A percentile compares a stretch with the other conserved stretches of the same genome.
phyloP scores from a whole-genome alignment of 2,888 invertebrate species.

The Smittia aterrima region DNA sequence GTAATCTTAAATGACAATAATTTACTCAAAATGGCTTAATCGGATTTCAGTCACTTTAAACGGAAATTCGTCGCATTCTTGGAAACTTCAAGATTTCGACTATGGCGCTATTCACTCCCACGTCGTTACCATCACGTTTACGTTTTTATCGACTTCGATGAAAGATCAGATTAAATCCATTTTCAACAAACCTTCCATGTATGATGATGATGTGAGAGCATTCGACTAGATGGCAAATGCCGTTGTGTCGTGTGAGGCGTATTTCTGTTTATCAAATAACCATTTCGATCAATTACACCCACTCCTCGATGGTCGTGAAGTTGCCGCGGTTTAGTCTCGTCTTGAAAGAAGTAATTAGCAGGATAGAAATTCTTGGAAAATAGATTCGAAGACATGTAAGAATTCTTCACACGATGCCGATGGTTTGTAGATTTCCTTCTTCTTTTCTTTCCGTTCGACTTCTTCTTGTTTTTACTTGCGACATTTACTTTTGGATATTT shows the following conservation, averaged over 20 bases:
- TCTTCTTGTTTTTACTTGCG: slow-evolving; percentile 24
- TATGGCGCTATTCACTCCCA: background rate
- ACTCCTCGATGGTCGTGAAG: background rate
- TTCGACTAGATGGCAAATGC: slow-evolving; percentile 1
- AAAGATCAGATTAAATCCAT: background rate
- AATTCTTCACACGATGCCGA: background rate
- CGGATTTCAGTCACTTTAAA: background rate
- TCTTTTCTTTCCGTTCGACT: background rate
- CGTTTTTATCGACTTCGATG: background rate
- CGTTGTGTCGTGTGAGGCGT: slow-evolving; percentile 7
- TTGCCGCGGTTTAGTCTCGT: background rate
- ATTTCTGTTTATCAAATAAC: slow-evolving; percentile 35
- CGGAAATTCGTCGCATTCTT: background rate
- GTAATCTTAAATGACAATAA: too few species aligned
- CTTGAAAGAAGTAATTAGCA: slow-evolving; percentile 39
- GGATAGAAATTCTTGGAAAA: slow-evolving; percentile 35
- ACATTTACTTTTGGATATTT: slow-evolving; percentile 30
- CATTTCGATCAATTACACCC: slow-evolving; percentile 34
- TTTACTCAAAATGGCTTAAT: too few species aligned
- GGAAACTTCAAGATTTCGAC: background rate
- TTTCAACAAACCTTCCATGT: slow-evolving; percentile 17
- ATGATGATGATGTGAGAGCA: slow-evolving; percentile 20
- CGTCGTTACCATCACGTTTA: background rate
- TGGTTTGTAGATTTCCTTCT: slow-evolving; percentile 18
- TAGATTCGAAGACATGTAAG: slow-evolving; percentile 34